These are phyloP conservation scores for Cetoscarus ocellatus DNA, from an alignment of 2,797 vertebrate genomes.

Conservation along the genomic window DNA sequence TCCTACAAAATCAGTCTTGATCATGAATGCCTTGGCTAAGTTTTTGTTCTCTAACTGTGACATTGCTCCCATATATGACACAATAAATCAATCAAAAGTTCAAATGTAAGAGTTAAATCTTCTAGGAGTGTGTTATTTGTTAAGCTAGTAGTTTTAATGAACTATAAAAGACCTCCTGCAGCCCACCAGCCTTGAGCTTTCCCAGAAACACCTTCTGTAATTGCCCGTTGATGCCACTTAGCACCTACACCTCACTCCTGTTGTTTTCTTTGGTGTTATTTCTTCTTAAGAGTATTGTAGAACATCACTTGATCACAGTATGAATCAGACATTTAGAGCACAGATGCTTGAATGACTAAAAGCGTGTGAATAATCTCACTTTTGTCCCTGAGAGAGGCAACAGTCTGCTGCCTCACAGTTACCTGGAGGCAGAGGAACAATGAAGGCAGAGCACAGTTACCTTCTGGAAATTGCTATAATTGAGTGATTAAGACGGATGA, in stretches of 20 bases:
- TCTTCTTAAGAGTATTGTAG: neutral
- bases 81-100: too few species aligned
- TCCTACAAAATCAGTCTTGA: too few species aligned
- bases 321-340: conserved; percentile 42
- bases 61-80: too few species aligned
- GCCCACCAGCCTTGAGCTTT: too few species aligned
- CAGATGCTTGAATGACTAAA: conserved; percentile 41
- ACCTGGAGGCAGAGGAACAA: conserved; percentile 50
- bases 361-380: conserved; percentile 59
- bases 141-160: too few species aligned
- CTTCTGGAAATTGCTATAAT: conserved; percentile 62
- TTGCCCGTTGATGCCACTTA: neutral
- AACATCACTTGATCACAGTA: neutral
- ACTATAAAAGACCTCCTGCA: too few species aligned
- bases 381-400: conserved; percentile 48
- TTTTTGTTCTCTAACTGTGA: too few species aligned
- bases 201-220: too few species aligned
- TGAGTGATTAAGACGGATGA: conserved; percentile 67
- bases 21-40: too few species aligned
- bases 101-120: too few species aligned
- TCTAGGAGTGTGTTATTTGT: too few species aligned
- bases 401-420: conserved; percentile 41
- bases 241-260: neutral
- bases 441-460: conserved; percentile 40
- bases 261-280: neutral